Evolutionary conservation across 2,888 invertebrate species (phyloP), one percentile per base, ranked within the genome.

Genomic region (Bellardia bayeri): DNA sequence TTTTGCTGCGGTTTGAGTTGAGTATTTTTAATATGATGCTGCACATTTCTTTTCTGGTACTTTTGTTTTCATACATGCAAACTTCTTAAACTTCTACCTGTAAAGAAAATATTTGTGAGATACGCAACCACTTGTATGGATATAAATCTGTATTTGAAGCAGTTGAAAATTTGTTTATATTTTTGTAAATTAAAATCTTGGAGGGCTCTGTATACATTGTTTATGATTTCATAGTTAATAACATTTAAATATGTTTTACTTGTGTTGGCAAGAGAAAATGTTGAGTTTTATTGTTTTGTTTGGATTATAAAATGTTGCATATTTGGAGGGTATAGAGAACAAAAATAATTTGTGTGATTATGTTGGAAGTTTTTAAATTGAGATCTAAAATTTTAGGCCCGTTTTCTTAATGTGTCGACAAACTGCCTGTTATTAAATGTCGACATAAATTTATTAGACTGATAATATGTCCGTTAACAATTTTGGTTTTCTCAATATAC

Each of bases 121-220:
- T 16, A 56, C 30, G 45, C 42, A 68, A 7, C n/a, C 13, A 16
- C n/a, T 64, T 42, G 51, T 54, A n/a, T 16, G 13, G 37, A 4
- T 37, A 37, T 37, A 33, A 42, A 64, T 37, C 23, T 71, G 69
- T 80, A 40, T n/a, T 75, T 45, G 63, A 37, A 51, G 61, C 49
- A 61, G 61, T 61, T 63, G 51, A 63, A 42, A 63, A 51, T 69
- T 45, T 68, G 49, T 13, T 68, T 68, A 58, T 45, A 49, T 37
- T 16, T 74, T 11, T 45, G 14, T n/a, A 40, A 42, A 61, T 11
- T 54, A 45, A 80, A 80, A 42, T 68, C 33, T 54, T 72, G 11
- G 33, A 64, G 54, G 63, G 40, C 30, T 64, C 5, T 13, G 66
- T 16, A 61, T 9, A 49, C 30, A 61, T 61, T 23, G 14, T 61